phyloP scores from a whole-genome alignment of 2,888 invertebrate genomes.

The Sphecodes monilicornis region DNA sequence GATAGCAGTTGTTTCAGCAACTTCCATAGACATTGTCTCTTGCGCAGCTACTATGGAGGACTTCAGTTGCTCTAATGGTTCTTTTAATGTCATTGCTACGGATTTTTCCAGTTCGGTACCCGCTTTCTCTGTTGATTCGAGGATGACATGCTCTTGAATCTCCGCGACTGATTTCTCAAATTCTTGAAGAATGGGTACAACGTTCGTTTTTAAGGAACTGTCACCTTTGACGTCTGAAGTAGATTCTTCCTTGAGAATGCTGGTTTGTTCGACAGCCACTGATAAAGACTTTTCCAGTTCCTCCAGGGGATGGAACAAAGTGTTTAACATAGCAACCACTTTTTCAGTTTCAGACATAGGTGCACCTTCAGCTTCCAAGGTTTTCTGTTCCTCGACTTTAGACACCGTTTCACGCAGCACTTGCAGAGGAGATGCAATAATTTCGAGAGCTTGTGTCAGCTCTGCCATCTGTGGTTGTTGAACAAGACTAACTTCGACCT shows the following conservation, averaged over 20 bases:
- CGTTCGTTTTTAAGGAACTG: conserved; percentile 24
- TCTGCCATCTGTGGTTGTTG: conserved; percentile 1
- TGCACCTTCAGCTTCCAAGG: conserved; percentile 8
- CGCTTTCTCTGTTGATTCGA: conserved; percentile 26
- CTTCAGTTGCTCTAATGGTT: conserved; percentile 71
- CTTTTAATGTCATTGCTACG: conserved; percentile 61
- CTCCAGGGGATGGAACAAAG: conserved; percentile 52
- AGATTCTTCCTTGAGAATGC: conserved; percentile 52
- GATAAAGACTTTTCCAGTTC: conserved; percentile 60
- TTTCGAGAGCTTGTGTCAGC: not conserved
- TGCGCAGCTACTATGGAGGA: conserved; percentile 51
- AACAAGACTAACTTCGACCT: not conserved
- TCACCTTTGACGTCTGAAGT: conserved; percentile 34
- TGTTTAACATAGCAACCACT: conserved; percentile 29
- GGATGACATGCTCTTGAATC: conserved; percentile 35
- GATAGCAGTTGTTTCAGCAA: conserved; percentile 11
- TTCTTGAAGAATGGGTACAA: conserved; percentile 44
- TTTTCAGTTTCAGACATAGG: not conserved
- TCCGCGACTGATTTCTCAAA: conserved; percentile 48
- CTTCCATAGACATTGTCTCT: conserved; percentile 33
- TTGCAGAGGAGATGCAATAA: not conserved
- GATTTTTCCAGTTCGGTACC: conserved; percentile 21
- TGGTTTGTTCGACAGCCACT: conserved; percentile 62
- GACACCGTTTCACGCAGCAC: not conserved
- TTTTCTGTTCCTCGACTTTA: conserved; percentile 22